phyloP scores from a whole-genome alignment of 2,888 invertebrate genomes.

The Orthosia cruda region DNA sequence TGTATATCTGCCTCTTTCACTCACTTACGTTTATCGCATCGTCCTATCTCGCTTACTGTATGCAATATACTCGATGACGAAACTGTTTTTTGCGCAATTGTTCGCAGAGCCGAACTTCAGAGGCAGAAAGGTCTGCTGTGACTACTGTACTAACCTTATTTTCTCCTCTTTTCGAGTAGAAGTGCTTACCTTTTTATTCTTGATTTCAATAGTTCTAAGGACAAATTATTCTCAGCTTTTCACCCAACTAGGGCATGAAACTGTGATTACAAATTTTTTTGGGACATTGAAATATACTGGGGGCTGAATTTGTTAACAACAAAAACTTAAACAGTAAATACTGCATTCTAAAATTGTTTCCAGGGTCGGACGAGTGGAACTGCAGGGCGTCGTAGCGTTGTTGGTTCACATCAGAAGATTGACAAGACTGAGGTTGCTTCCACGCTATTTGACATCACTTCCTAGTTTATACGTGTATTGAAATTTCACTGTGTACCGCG shows the following conservation, averaged over 20 bases:
- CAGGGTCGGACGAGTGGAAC: conserved; percentile 78
- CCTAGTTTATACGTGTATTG: conserved; percentile 85
- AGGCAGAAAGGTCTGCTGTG: no score
- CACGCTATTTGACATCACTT: conserved; percentile 84
- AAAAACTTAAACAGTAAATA: conserved; percentile 49
- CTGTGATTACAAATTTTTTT: background rate
- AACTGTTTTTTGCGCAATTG: no score
- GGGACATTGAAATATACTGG: background rate
- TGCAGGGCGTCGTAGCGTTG: conserved; percentile 82
- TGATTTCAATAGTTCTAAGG: background rate
- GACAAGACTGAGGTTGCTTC: conserved; percentile 91
- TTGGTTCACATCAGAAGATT: conserved; percentile 87
- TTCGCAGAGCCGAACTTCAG: no score
- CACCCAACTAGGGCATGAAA: no score
- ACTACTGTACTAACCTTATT: background rate
- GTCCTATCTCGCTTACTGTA: no score
- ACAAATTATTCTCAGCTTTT: background rate
- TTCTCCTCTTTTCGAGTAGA: background rate
- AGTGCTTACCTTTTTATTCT: background rate
- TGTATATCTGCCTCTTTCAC: no score
- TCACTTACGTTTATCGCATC: no score
- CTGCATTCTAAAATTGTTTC: conserved; percentile 67
- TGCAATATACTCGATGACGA: no score
- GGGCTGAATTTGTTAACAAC: background rate
- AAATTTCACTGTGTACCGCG: conserved; percentile 81